Evolutionary conservation across 2,888 invertebrate species (phyloP).

Genomic region (Rapana venosa): DNA sequence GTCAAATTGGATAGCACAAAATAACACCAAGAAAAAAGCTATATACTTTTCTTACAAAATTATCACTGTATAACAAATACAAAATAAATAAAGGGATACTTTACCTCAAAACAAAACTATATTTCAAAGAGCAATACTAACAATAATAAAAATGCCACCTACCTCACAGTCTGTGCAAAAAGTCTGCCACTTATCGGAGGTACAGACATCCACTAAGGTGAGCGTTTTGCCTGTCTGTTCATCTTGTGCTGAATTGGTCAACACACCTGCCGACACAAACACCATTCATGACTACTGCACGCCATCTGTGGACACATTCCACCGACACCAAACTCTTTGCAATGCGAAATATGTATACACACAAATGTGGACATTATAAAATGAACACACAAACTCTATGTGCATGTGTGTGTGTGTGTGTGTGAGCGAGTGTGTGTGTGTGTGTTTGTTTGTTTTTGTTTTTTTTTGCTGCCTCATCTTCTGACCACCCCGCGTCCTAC

Average conservation of each 20-base stretch:
- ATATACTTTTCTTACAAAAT: neutral
- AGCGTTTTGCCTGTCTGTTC: slow-evolving; percentile 57
- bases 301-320: too few species aligned
- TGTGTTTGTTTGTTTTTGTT: too few species aligned
- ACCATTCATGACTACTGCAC: neutral
- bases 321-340: too few species aligned
- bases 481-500: too few species aligned
- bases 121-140: neutral
- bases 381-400: too few species aligned
- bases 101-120: neutral
- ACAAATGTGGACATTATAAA: too few species aligned
- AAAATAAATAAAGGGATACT: neutral
- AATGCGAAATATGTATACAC: too few species aligned
- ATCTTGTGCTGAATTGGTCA: slow-evolving; percentile 57
- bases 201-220: slow-evolving; percentile 67
- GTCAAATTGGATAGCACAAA: neutral
- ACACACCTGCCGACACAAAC: slow-evolving; percentile 54
- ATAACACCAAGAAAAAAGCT: neutral
- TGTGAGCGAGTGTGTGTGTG: too few species aligned
- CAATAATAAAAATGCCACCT: slow-evolving; percentile 30
- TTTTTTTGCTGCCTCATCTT: too few species aligned
- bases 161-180: slow-evolving; percentile 72
- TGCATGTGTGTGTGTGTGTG: too few species aligned
- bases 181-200: slow-evolving; percentile 54
- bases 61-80: neutral